Percentiles rank a stretch among this genome's conserved stretches.
Evolutionary conservation across 1,140 invertebrate species (phyloP).

Genomic region (Himalopsyche phryganea): DNA sequence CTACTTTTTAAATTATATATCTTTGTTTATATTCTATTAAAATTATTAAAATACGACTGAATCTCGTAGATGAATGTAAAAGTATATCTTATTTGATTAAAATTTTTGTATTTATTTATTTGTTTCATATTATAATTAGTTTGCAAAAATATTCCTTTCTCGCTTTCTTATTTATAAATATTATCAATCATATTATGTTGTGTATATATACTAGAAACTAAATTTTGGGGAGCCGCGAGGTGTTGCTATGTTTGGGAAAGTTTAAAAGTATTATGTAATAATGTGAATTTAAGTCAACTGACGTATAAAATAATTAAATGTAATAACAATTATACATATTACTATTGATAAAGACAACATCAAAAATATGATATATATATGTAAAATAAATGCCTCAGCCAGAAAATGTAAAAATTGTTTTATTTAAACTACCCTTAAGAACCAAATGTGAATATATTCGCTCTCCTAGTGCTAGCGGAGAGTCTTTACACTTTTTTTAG

Average conservation of each 20-base stretch:
- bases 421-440: not conserved
- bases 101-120: no score
- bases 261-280: conserved; percentile 35
- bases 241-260: conserved; percentile 36
- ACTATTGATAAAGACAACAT: conserved; percentile 35
- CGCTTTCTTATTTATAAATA: conserved; percentile 8
- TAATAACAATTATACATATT: conserved; percentile 34
- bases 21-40: no score
- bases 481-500: no score
- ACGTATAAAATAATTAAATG: conserved; percentile 34
- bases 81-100: no score
- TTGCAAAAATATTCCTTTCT: no score
- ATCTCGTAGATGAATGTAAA: no score
- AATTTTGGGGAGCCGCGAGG: conserved; percentile 15
- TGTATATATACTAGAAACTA: conserved; percentile 18
- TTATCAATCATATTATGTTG: conserved; percentile 8
- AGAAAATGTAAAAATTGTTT: conserved; percentile 30
- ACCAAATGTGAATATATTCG: no score
- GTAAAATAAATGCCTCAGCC: conserved; percentile 36
- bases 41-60: no score
- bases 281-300: conserved; percentile 33
- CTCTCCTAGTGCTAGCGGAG: no score
- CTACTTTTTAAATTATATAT: no score
- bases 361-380: conserved; percentile 34
- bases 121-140: no score